phyloP scores from a whole-genome alignment of 92 coral and sea anemone genomes.

The Virgularia gustaviana region DNA sequence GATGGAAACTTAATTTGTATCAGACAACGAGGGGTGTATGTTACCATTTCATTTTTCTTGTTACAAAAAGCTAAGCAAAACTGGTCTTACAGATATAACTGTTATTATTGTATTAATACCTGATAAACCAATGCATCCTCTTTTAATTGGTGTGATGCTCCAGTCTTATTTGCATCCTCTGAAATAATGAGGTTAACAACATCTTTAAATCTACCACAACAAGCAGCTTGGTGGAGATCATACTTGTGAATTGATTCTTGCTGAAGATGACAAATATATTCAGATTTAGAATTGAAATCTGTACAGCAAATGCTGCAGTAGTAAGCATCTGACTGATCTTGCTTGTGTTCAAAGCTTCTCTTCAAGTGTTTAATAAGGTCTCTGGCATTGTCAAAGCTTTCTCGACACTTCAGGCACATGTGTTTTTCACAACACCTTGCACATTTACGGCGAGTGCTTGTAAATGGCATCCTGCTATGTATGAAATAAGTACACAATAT shows the following conservation, averaged over 20 bases:
- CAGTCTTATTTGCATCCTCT: conserved; percentile 46
- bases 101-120: too few relatives aligned
- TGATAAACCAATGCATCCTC: neutral
- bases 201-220: conserved; percentile 52
- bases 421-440: conserved; percentile 6
- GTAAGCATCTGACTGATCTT: neutral
- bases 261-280: conserved; percentile 52
- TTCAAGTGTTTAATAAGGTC: conserved; percentile 7
- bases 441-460: neutral
- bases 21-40: too few relatives aligned
- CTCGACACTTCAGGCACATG: neutral
- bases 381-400: neutral
- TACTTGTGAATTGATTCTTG: conserved; percentile 44
- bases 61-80: too few relatives aligned
- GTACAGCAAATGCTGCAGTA: conserved; percentile 37
- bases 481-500: neutral
- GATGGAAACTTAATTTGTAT: too few relatives aligned
- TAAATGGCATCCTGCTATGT: neutral
- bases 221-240: conserved; percentile 65
- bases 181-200: conserved; percentile 42
- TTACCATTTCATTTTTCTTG: too few relatives aligned
- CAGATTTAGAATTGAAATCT: conserved; percentile 29
- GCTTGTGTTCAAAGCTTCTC: neutral
- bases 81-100: too few relatives aligned
- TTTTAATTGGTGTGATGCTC: conserved; percentile 49